Evolutionary conservation across 2,888 invertebrate genomes (phyloP), one percentile per base, ranked within the genome.

Genomic region (Sicus ferrugineus): DNA sequence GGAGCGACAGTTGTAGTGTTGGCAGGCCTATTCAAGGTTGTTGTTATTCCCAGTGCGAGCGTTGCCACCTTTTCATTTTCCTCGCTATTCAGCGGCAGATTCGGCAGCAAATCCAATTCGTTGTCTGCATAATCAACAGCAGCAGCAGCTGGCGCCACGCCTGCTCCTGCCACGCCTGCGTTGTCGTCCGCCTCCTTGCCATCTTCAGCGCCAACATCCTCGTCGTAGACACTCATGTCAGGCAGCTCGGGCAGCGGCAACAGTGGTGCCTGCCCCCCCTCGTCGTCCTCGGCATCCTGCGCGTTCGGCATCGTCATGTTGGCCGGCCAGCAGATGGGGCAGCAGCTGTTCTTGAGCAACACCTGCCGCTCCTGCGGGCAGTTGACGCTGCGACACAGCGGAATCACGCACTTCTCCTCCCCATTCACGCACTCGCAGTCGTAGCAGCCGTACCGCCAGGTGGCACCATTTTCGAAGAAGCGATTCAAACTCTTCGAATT

Each of bases 301-400:
- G 75, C 77, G 69, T 76, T 73, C 14, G 81, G 83, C 81, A 82
- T 79, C 9, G 77, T 75, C 4, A 74, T 75, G 3, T 80, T 79
- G 16, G 80, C 77, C 5, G 84, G 84, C 83, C 84, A 83, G 69
- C 84, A 85, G 28, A 82, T 77, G 9, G 85, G 85, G 67, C 84
- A 85, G 66, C 84, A 85, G 56, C 77, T 77, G 62, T 80, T 80
- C 68, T 79, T 79, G 0, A 83, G 71, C 19, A 71, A 74, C 5
- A 83, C 79, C 73, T 82, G 82, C 16, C 83, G 77, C 26, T 78
- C 77, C 31, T 70, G 74, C 31, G 81, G 81, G 62, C 84, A 85
- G 64, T 77, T 78, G 61, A 83, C 74, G 19, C 78, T 77, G 16
- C 78, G 78, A 59, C 84, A 85, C 38, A 83, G 77, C 9, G 82